These are phyloP conservation scores for Aviceda subcristata DNA, from an alignment of 2,113 vertebrate species.

Conservation along the genomic window DNA sequence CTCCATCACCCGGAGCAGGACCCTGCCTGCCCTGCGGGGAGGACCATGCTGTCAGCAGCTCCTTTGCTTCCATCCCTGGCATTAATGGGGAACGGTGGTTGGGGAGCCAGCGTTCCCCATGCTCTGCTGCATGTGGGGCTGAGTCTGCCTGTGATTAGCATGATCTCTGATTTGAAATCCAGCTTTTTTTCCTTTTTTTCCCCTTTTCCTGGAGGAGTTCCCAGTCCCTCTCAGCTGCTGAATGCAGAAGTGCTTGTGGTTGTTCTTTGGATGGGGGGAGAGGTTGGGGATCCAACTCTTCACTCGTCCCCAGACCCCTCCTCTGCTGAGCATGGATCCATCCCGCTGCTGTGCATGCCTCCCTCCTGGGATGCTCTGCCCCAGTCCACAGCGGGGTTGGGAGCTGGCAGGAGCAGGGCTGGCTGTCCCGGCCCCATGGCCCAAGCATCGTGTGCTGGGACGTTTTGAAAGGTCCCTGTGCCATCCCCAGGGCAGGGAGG, in stretches of 20 bases:
- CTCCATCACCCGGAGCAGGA: not conserved
- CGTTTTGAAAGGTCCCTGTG: not conserved
- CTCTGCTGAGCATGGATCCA: fast-evolving
- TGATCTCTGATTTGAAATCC: not conserved
- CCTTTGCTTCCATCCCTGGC: fast-evolving
- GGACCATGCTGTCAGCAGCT: not conserved
- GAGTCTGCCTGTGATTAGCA: not conserved
- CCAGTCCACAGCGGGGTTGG: not conserved
- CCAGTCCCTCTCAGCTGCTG: not conserved
- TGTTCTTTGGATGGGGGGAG: not conserved
- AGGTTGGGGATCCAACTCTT: not conserved
- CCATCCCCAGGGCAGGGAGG: not conserved
- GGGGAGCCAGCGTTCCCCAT: not conserved
- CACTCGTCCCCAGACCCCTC: not conserved
- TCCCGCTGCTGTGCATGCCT: fast-evolving
- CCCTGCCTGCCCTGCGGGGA: not conserved
- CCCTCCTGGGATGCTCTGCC: not conserved
- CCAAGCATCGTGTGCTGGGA: fast-evolving
- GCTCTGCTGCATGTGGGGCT: not conserved
- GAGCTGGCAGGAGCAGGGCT: not conserved
- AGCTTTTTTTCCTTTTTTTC: not conserved
- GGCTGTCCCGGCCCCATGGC: not conserved
- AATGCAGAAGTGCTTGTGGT: not conserved
- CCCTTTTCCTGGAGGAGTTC: not conserved
- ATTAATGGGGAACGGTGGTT: fast-evolving